Evolutionary conservation across 2,888 invertebrate species (phyloP).

Genomic region (Camponotus fellah): DNA sequence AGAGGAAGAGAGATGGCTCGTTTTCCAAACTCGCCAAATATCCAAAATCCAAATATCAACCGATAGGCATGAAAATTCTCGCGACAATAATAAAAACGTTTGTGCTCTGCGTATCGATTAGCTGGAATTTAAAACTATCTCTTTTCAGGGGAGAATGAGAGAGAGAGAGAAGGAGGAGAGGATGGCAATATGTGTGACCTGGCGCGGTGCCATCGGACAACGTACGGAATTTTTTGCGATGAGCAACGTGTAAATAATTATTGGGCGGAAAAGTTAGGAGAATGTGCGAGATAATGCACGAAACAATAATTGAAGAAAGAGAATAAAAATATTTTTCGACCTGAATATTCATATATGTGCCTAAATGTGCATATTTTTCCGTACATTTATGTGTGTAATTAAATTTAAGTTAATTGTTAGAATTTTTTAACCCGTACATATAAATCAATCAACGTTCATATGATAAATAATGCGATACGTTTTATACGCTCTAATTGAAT

Average conservation of each 20-base stretch:
- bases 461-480: background rate
- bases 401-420: background rate
- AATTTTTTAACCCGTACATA: background rate
- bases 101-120: constrained; percentile 36
- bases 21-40: background rate
- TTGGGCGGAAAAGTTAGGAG: constrained; percentile 29
- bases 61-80: constrained; percentile 42
- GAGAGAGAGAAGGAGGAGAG: background rate
- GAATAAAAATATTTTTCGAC: background rate
- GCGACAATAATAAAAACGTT: constrained; percentile 33
- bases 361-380: background rate
- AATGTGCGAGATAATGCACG: constrained; percentile 13
- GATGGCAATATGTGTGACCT: constrained; percentile 21
- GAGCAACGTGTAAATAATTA: constrained; percentile 30
- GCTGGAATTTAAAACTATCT: constrained; percentile 20
- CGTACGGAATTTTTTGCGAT: constrained; percentile 36
- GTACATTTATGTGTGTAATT: background rate
- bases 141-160: background rate
- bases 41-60: background rate
- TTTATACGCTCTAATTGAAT: background rate
- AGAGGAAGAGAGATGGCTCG: background rate
- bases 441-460: background rate
- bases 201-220: constrained; percentile 44
- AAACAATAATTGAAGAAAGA: background rate
- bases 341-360: no score